A percentile compares a stretch with the other conserved stretches of the same genome.
These are phyloP conservation scores for Probaryconus sp. DNA, from an alignment of 1,140 invertebrate species.

Conservation along the genomic window DNA sequence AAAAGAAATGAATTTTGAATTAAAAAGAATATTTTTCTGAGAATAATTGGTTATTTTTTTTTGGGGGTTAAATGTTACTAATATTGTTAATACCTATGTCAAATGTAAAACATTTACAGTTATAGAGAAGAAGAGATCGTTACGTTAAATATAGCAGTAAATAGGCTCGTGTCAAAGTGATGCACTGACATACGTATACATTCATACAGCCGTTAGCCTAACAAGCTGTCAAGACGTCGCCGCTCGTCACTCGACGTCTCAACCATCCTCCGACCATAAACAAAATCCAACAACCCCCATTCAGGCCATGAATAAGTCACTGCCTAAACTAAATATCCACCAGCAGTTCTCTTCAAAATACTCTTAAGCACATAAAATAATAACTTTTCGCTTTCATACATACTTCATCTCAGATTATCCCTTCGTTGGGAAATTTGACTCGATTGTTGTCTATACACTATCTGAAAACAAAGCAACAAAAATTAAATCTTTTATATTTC, in stretches of 20 bases:
- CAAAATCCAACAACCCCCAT: conserved; percentile 54
- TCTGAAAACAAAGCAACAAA: no score
- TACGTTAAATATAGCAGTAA: conserved; percentile 65
- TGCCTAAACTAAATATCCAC: conserved; percentile 36
- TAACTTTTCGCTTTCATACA: conserved; percentile 29
- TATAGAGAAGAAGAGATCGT: conserved; percentile 40
- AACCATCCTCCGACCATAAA: conserved; percentile 63
- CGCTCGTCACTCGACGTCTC: conserved; percentile 71
- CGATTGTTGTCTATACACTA: not conserved
- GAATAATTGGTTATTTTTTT: no score
- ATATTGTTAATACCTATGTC: no score
- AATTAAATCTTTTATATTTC: no score
- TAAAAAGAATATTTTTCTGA: no score
- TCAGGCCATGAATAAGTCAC: conserved; percentile 33
- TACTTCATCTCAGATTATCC: conserved; percentile 33
- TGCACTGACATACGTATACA: conserved; percentile 32
- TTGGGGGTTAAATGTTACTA: no score
- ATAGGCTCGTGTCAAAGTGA: conserved; percentile 64
- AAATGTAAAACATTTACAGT: no score
- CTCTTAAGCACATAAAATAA: conserved; percentile 27
- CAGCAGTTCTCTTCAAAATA: conserved; percentile 24
- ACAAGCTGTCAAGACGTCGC: conserved; percentile 77
- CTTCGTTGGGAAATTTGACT: conserved; percentile 4
- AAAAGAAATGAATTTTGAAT: no score
- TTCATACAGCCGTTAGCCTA: conserved; percentile 69